Base-by-base conservation (phyloP, 1,140 invertebrate species). In the Harpegnathos saltator region DNA sequence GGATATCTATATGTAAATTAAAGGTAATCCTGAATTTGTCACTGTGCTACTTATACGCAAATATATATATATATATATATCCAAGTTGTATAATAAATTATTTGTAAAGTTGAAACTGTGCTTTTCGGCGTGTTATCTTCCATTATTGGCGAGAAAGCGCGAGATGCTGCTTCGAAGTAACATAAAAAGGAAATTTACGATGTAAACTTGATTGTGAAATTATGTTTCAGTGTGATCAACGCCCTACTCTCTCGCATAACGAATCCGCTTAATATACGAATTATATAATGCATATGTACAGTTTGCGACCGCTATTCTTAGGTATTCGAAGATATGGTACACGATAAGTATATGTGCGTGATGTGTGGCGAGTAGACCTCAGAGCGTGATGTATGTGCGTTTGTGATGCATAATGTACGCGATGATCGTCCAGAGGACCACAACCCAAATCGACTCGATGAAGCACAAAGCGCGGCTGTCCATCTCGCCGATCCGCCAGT, bases 401-500 rank as follows among this genome's bases (percentile, higher is more conserved):
- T 96, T 96, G 59, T 94, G 94, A 91, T 97, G 96, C 85, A 98
- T 92, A 90, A 95, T 95, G 59, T 96, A 95, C 0, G 97, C 95
- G 44, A 98, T 96, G 24, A 97, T 91, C 0, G 97, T 95, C 98
- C 98, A 99, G 19, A 98, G 92, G 0, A 95, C 93, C 0, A 97
- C 97, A 11, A 97, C 97, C 97, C 98, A 98, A 0, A 98, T 92
- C 58, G 96, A 96, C 93, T 98, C 97, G 1, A 97, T 92, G n/a
- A 98, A 95, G 48, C 95, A 94, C 83, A 96, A 94, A 5, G 95
- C 95, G 90, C 99, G 98, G 0, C 96, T 98, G 74, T 96, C 95
- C 97, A 97, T 97, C 17, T 93, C 83, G 0, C 95, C 96, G 69
- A 96, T 92, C 14, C 93, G 93, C 97, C 97, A 98, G 85, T 97